Percentiles rank a stretch among this genome's conserved stretches.
Conservation (phyloP, 2,113 vertebrate genomes). For the Atrichornis clamosus region DNA sequence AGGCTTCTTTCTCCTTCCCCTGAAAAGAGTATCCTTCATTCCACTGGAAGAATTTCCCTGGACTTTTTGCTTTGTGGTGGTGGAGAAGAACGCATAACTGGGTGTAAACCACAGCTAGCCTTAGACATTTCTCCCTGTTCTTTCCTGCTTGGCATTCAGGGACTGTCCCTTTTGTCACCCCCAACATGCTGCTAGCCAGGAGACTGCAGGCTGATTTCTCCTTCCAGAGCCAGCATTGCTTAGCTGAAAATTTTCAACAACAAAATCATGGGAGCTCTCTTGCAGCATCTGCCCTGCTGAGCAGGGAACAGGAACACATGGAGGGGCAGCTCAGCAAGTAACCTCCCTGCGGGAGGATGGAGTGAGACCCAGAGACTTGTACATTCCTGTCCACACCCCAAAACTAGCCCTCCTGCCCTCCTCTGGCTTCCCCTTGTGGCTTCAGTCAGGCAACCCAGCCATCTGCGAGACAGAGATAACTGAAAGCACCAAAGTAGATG, state of each 20-base stretch:
- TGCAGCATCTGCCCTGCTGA: not conserved
- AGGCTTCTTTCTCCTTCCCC: not conserved
- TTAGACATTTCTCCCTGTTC: not conserved
- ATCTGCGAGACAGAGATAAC: not conserved
- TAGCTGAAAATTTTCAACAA: not conserved
- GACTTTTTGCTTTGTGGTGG: not conserved
- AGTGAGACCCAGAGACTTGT: not conserved
- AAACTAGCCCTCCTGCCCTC: not conserved
- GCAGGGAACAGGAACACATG: not conserved
- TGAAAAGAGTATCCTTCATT: not conserved
- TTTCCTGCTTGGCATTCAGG: not conserved
- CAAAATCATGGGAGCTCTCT: not conserved
- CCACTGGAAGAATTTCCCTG: not conserved
- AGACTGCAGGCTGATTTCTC: not conserved
- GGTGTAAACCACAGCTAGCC: not conserved
- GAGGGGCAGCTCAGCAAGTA: not conserved
- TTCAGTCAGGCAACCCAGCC: not conserved
- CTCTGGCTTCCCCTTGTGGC: not conserved
- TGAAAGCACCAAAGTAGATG: not conserved
- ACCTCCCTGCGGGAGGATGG: not conserved
- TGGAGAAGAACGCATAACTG: not conserved
- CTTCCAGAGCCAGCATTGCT: not conserved
- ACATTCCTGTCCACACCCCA: not conserved
- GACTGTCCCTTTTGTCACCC: not conserved
- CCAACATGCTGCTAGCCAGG: accelerated